These are phyloP conservation scores for Gisinianus flammeolus DNA, from an alignment of 2,888 invertebrate genomes.

Conservation along the genomic window DNA sequence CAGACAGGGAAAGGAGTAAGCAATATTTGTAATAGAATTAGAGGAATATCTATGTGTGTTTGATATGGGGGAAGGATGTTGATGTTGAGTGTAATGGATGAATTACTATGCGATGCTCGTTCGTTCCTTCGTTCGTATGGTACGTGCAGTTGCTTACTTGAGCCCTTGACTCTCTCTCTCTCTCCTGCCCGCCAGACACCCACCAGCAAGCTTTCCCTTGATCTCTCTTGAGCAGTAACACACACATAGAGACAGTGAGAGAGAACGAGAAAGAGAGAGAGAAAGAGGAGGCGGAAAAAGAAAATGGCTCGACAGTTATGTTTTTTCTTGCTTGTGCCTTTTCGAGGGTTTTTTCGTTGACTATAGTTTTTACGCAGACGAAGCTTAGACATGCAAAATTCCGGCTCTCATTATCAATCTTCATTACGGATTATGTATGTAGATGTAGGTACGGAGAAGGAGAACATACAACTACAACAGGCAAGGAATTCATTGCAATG, in stretches of 20 bases:
- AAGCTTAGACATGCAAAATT: constrained; percentile 42
- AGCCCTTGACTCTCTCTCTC: too few relatives aligned
- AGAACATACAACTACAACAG: not conserved
- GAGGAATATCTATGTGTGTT: too few relatives aligned
- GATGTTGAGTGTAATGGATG: too few relatives aligned
- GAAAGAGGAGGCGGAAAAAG: not conserved
- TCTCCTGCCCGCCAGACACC: not conserved
- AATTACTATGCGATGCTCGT: too few relatives aligned
- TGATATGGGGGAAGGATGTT: too few relatives aligned
- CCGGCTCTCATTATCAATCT: constrained; percentile 46
- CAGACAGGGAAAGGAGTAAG: too few relatives aligned
- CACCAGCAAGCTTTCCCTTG: not conserved
- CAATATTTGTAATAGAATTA: too few relatives aligned
- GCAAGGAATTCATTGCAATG: constrained; percentile 11
- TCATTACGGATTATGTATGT: constrained; percentile 43
- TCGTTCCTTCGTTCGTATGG: too few relatives aligned
- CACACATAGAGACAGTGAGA: not conserved
- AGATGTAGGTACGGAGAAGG: too few relatives aligned
- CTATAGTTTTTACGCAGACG: too few relatives aligned
- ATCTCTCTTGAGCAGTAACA: not conserved
- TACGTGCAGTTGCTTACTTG: too few relatives aligned
- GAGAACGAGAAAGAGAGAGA: not conserved
- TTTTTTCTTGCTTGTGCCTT: constrained; percentile 23
- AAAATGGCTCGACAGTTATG: not conserved
- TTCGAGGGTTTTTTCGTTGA: too few relatives aligned